Evolutionary conservation across 2,888 invertebrate genomes (phyloP), one percentile per base, ranked within the genome.

Genomic region (Apodemia hepburni): DNA sequence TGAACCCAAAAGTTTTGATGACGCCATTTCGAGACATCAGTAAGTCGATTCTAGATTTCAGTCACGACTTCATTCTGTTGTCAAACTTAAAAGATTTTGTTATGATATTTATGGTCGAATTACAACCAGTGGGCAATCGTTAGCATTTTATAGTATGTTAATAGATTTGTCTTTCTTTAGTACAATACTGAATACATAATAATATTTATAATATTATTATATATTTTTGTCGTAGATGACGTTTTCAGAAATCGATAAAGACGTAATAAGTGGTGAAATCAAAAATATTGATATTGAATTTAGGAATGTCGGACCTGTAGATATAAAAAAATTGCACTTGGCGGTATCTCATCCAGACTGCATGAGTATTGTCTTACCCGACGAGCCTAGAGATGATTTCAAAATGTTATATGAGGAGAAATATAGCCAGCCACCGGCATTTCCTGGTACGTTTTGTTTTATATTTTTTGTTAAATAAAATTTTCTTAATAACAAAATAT

Each of bases 231-330:
- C 70, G 3, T 76, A 96, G 95, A 94, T 96, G 71, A 93, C 93
- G 4, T 95, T 97, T 76, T 93, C 93, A 33, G 94, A 95, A 77
- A 92, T 95, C 54, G 93, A 92, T 61, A 83, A 92, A 0, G 94
- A 95, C 62, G 93, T 96, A 78, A 84, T 97, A 61, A 94, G 95
- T 73, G 96, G 96, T 5, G 96, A 97, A 84, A 90, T 97, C 70
- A 93, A 95, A 71, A 92, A 91, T 61, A 85, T 96, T 15, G 92
- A 93, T 61, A 92, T 97, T 18, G 94, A 95, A 70, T 89, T 97
- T 62, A 91, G 92, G 54, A 96, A 96, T 75, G 93, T 93, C 38
- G 96, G 96, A 12, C 92, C 94, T 66, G 92, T 93, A 18, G 92
- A 94, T 29, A 87, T 96, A 78, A 92, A 87, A 60, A 93, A 93